A percentile compares a stretch with the other conserved stretches of the same genome.
Evolutionary conservation across 2,797 vertebrate genomes (phyloP).

Genomic region (Rhodeus uyekii): DNA sequence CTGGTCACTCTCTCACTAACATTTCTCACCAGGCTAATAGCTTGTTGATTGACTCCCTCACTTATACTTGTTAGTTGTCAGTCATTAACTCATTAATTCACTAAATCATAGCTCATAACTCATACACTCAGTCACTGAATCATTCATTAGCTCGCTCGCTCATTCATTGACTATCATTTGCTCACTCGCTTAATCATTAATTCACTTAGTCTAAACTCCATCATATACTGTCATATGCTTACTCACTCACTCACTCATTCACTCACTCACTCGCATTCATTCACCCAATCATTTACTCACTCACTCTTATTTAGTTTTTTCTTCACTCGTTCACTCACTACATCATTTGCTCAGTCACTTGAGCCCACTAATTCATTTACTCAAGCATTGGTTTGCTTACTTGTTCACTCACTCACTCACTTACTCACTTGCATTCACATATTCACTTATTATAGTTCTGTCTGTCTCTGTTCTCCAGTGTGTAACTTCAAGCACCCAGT

Average conservation of each 20-base stretch:
- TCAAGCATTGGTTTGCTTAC: neutral
- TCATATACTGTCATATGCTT: no score
- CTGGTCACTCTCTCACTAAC: neutral
- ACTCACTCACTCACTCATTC: no score
- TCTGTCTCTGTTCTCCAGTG: conserved; percentile 11
- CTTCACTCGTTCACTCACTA: neutral
- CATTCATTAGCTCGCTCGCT: neutral
- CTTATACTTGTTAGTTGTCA: neutral
- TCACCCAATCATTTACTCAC: neutral
- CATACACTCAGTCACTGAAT: neutral
- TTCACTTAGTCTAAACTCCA: neutral
- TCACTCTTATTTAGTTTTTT: neutral
- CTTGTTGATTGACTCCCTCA: neutral
- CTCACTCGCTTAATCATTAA: neutral
- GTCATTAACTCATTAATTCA: neutral
- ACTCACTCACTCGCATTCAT: no score
- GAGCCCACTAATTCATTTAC: neutral
- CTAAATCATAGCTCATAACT: no score
- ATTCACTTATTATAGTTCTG: neutral
- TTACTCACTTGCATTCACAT: neutral
- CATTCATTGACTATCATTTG: neutral
- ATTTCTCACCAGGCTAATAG: neutral
- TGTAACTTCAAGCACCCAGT: conserved; percentile 18
- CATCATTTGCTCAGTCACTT: neutral
- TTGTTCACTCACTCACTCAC: neutral